Evolutionary conservation across 2,113 vertebrate species (phyloP), one percentile per base, ranked within the genome.

Genomic region (Hoplias malabaricus): DNA sequence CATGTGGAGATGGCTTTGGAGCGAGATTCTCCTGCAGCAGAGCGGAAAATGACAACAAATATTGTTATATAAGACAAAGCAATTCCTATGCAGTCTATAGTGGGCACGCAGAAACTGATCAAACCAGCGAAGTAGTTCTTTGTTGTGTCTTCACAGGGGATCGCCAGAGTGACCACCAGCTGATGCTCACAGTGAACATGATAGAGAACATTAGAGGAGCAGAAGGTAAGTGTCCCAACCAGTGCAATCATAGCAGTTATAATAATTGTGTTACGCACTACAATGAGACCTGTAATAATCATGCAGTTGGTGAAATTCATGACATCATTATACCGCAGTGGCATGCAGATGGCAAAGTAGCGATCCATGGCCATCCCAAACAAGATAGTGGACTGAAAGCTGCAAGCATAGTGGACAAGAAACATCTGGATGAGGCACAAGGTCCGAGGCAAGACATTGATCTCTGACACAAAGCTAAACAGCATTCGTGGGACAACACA

Each of bases 121-220:
- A 89, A 79, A 4, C 85, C 87, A 59, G 88, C 82, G 0, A 79
- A 66, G 63, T 86, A 86, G 48, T 88, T 86, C 8, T 80, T 77
- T 10, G 84, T 82, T 6, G 78, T 77, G 36, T 88, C 83, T 19
- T 80, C 87, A 3, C 87, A 87, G 19, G 70, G 70, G 16, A 5
- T 10, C 1, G 84, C 86, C 50, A 90, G 82, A 53, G 81, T 88
- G 80, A 86, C 84, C 27, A 88, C 82, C 12, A 84, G 82, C 84
- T 84, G 84, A 68, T 88, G 87, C 46, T 90, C 88, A 71, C 87
- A 86, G 13, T 82, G 87, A 56, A 84, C 84, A 56, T 87, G 83
- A 21, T 43, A 42, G 75, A 89, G 82, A 19, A 87, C 5, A 0
- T 84, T 38, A 2, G 89, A 90, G 34, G 5, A 42, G 70, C 90